Evolutionary conservation across 2,113 vertebrate species (phyloP).

Genomic region (Helogale parvula): DNA sequence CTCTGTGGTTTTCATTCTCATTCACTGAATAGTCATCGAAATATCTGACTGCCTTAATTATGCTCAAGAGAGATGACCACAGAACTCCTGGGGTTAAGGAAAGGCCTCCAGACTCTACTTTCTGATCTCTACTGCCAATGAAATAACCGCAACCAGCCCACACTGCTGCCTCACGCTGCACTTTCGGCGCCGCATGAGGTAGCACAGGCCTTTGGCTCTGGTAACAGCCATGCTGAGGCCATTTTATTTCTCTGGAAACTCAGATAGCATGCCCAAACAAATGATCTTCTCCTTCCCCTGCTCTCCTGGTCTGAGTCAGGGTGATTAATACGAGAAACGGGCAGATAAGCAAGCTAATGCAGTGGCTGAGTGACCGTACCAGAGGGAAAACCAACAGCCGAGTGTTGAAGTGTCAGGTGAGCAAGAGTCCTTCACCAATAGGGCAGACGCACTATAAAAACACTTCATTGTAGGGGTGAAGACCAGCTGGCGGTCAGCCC

Average conservation of each 20-base stretch:
- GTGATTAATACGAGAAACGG: conserved; percentile 58
- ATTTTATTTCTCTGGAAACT: conserved; percentile 27
- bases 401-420: not conserved
- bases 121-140: not conserved
- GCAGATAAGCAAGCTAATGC: conserved; percentile 6
- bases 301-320: conserved; percentile 46
- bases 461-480: not conserved
- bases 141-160: not conserved
- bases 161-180: not conserved
- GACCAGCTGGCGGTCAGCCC: not conserved
- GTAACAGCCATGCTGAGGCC: not conserved
- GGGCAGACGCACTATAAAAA: not conserved
- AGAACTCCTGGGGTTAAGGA: not conserved
- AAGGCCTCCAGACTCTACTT: not conserved
- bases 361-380: not conserved
- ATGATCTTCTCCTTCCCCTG: not conserved
- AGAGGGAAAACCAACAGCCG: not conserved
- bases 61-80: not conserved
- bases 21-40: not conserved
- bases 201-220: not conserved
- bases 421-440: not conserved
- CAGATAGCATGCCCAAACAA: not conserved
- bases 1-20: not conserved
- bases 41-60: not conserved
- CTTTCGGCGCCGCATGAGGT: not conserved